These are phyloP conservation scores for Panopea generosa DNA, from an alignment of 2,888 invertebrate genomes.

Conservation along the genomic window DNA sequence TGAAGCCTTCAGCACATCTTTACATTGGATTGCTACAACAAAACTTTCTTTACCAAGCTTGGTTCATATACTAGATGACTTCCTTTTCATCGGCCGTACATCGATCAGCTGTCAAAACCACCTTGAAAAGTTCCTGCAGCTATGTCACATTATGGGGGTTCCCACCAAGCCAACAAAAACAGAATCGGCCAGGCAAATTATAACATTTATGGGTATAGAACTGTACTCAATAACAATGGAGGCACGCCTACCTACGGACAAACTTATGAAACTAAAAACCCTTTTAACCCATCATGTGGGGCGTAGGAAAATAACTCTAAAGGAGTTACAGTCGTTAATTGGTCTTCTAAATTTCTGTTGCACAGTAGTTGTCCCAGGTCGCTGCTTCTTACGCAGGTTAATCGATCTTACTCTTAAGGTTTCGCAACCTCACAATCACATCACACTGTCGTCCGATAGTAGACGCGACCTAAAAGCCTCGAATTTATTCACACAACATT, in stretches of 20 bases:
- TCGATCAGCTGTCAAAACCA: constrained; percentile 1
- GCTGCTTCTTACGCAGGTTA: constrained; percentile 32
- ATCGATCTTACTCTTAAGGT: constrained; percentile 40
- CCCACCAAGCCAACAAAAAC: constrained; percentile 43
- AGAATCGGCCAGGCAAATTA: neutral
- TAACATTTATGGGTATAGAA: constrained; percentile 43
- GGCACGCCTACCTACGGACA: constrained; percentile 35
- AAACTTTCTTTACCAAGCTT: constrained; percentile 4
- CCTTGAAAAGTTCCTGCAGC: constrained; percentile 7
- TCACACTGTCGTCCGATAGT: constrained; percentile 30
- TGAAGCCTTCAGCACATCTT: constrained; percentile 25
- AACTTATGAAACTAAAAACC: constrained; percentile 9
- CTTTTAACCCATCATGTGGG: neutral
- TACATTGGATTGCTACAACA: constrained; percentile 5
- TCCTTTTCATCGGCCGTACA: constrained; percentile 16
- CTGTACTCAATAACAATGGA: constrained; percentile 41
- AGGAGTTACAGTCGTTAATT: constrained; percentile 11
- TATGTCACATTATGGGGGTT: constrained; percentile 18
- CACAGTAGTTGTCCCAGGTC: constrained; percentile 33
- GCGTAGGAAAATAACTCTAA: constrained; percentile 14
- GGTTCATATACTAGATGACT: constrained; percentile 42
- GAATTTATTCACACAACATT: constrained; percentile 37
- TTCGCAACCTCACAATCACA: constrained; percentile 26
- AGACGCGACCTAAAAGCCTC: constrained; percentile 31
- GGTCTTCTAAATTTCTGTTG: constrained; percentile 49